phyloP scores from a whole-genome alignment of 2,113 vertebrate species.

The Nycticebus coucang region DNA sequence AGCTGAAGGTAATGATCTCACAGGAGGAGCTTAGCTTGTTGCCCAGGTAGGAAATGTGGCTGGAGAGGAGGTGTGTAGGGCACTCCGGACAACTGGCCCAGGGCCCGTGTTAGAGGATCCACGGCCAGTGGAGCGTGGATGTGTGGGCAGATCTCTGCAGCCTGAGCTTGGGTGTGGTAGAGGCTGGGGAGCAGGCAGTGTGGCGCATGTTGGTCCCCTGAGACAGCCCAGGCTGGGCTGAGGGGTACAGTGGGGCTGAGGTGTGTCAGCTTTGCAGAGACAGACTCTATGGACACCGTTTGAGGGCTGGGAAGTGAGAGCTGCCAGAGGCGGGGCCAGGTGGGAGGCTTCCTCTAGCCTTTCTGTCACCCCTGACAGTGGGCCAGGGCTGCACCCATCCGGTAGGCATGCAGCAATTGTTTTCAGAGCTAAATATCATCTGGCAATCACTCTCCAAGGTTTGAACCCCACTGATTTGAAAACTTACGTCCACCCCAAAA shows the following conservation, averaged over 20 bases:
- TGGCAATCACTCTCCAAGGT: rapidly evolving
- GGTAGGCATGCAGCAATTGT: background rate
- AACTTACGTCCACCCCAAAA: rapidly evolving
- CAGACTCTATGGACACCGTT: background rate
- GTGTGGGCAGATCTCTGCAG: background rate
- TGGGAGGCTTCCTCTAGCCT: background rate
- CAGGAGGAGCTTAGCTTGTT: rapidly evolving
- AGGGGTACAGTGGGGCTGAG: background rate
- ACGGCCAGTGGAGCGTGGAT: rapidly evolving
- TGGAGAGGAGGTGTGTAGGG: background rate
- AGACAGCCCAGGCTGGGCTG: background rate
- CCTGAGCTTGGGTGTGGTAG: rapidly evolving
- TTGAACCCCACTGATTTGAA: rapidly evolving
- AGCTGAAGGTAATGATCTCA: background rate
- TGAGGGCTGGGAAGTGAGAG: background rate
- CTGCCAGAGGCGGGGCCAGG: background rate
- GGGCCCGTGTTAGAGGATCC: background rate
- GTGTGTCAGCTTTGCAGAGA: no score
- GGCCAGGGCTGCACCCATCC: rapidly evolving
- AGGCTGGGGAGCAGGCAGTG: no score
- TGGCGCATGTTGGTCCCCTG: background rate
- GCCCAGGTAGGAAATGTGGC: background rate
- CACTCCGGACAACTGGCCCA: background rate
- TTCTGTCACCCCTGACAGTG: rapidly evolving
- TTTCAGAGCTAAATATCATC: rapidly evolving